A percentile compares a stretch with the other conserved stretches of the same genome.
Evolutionary conservation across 2,113 vertebrate species (phyloP).

Genomic region (Pica pica): DNA sequence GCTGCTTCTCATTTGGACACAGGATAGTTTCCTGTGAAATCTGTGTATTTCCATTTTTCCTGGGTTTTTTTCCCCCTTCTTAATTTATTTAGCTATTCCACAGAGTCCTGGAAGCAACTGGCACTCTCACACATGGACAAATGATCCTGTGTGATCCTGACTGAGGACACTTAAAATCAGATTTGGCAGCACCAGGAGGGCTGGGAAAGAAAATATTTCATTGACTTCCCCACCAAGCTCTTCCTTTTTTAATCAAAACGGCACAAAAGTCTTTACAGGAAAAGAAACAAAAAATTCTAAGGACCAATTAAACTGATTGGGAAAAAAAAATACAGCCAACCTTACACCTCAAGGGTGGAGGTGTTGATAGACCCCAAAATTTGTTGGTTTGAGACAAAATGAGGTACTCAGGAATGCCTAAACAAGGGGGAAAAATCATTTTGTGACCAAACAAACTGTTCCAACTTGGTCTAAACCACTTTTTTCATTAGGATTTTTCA

Average conservation of each 20-base stretch:
- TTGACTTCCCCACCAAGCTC: neutral
- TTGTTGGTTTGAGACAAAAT: neutral
- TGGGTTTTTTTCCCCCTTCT: rapidly evolving
- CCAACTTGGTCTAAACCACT: neutral
- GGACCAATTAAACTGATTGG: neutral
- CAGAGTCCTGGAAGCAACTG: neutral
- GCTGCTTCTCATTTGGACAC: neutral
- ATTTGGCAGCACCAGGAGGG: neutral
- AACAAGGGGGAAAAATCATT: neutral
- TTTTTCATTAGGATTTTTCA: neutral
- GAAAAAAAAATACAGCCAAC: neutral
- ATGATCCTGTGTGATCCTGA: neutral
- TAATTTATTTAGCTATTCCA: neutral
- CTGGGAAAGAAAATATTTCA: neutral
- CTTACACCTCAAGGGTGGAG: neutral
- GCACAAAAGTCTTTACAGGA: neutral
- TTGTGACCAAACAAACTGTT: neutral
- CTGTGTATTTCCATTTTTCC: neutral
- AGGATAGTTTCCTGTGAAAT: neutral
- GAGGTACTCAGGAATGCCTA: neutral
- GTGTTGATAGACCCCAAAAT: neutral
- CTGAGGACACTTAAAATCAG: neutral
- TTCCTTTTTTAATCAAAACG: neutral
- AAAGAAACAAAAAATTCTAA: no score
- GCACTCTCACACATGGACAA: neutral